phyloP scores from a whole-genome alignment of 2,113 vertebrate genomes.

The Agapornis roseicollis region DNA sequence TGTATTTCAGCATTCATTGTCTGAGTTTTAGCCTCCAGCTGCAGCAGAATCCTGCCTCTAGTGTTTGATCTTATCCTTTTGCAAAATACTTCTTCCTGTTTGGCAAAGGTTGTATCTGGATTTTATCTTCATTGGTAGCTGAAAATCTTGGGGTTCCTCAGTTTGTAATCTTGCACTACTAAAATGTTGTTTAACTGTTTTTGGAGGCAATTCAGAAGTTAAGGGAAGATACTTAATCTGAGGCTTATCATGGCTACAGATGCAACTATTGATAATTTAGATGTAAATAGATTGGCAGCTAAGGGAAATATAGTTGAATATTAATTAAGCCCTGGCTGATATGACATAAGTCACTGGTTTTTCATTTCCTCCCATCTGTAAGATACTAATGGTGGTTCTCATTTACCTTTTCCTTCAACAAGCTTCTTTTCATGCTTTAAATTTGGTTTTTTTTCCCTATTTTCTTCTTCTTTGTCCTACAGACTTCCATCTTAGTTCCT shows the following conservation, averaged over 20 bases:
- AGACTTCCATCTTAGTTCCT: neutral
- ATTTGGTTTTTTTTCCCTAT: neutral
- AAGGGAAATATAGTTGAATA: neutral
- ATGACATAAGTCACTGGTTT: neutral
- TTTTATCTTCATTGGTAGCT: neutral
- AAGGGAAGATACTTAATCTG: neutral
- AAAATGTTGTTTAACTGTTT: neutral
- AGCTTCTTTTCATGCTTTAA: neutral
- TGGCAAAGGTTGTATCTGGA: neutral
- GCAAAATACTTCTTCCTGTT: conserved; percentile 9
- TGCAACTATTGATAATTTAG: neutral
- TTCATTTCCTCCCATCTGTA: neutral
- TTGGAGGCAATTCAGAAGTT: neutral
- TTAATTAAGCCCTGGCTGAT: neutral
- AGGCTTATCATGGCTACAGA: neutral
- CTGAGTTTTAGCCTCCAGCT: neutral
- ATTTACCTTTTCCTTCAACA: neutral
- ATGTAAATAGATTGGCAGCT: neutral
- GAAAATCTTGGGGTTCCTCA: neutral
- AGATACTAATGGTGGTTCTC: neutral
- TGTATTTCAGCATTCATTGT: neutral
- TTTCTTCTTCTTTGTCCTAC: neutral
- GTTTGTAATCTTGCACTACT: neutral
- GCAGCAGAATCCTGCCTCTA: neutral
- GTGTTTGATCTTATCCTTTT: neutral